phyloP scores from a whole-genome alignment of 2,113 vertebrate species.

The Chitala chitala region DNA sequence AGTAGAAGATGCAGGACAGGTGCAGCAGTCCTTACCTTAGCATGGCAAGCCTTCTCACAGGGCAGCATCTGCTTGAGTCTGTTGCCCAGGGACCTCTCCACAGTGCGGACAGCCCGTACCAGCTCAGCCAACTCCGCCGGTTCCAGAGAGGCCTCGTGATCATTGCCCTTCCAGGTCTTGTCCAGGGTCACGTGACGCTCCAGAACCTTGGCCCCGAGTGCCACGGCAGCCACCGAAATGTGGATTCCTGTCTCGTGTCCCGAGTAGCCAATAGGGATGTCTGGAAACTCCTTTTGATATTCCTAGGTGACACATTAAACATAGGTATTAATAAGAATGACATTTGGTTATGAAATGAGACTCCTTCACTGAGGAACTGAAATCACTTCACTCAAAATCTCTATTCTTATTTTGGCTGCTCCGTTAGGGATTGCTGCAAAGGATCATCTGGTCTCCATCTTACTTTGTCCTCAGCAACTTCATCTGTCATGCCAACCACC shows the following conservation, averaged over 20 bases:
- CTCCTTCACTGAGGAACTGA: too few species aligned
- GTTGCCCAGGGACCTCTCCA: constrained; percentile 81
- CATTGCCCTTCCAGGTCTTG: constrained; percentile 91
- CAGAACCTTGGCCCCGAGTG: constrained; percentile 87
- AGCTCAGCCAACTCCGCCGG: constrained; percentile 75
- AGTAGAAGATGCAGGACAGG: too few species aligned
- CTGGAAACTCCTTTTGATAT: constrained; percentile 91
- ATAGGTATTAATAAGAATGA: too few species aligned
- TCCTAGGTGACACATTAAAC: constrained; percentile 77
- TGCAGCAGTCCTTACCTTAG: constrained; percentile 69
- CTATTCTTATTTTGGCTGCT: too few species aligned
- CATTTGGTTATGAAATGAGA: not conserved
- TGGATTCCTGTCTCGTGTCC: constrained; percentile 87
- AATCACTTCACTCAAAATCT: too few species aligned
- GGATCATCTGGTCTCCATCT: too few species aligned
- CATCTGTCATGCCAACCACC: too few species aligned
- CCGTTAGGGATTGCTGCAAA: too few species aligned
- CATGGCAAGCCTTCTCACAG: constrained; percentile 84
- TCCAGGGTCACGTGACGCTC: constrained; percentile 91
- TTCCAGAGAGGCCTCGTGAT: constrained; percentile 83
- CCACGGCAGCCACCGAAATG: constrained; percentile 85
- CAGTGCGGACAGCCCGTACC: constrained; percentile 76
- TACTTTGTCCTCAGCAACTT: too few species aligned
- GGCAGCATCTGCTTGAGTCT: constrained; percentile 75
- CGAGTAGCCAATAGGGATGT: constrained; percentile 94